Base-by-base conservation (phyloP, 2,888 invertebrate species). In the Empis stercorea region DNA sequence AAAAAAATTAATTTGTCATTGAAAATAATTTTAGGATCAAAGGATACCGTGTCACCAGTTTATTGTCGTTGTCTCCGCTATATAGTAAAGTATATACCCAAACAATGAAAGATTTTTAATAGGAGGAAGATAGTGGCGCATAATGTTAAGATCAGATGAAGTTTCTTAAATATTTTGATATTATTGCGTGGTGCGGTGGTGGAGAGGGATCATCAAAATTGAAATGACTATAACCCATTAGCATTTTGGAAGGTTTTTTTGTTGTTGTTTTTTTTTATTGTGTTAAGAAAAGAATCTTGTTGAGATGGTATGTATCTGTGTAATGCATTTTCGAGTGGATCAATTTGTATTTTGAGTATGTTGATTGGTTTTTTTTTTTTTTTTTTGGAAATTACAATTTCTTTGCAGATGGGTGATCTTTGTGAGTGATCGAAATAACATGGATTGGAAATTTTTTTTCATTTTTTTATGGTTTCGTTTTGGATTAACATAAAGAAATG, bases 301-400 rank as follows among this genome's bases (percentile, higher is more conserved):
- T 15, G 36, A n/a, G 36, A 36, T 36, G 14, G 52, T 53, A 53
- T n/a, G n/a, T n/a, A n/a, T n/a, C n/a, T n/a, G 56, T 57, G 58
- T 60, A 61, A 61, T 62, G 60, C 57, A 60, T 58, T 61, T 57
- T 61, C 61, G 59, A 61, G 61, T 61, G 61, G 60, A 59, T 61
- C 61, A 61, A 62, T 61, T 61, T 61, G 61, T 61, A 57, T 59
- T 57, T 40, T 40, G 39, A 30, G 23, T 17, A 20, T 36, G 36
- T 32, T 10, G 14, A 40, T 15, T 15, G 37, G n/a, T 9, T 23
- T 37, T 40, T n/a, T 16, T 4, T 6, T 40, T 13, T 23, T 23
- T 44, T 44, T 44, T 44, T n/a, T 30, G 4, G 9, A 27, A 7
- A 7, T 27, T 27, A 27, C 7, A 27, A 27, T 27, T 7, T 27